phyloP scores from a whole-genome alignment of 2,797 vertebrate species.

The Argentina silus region DNA sequence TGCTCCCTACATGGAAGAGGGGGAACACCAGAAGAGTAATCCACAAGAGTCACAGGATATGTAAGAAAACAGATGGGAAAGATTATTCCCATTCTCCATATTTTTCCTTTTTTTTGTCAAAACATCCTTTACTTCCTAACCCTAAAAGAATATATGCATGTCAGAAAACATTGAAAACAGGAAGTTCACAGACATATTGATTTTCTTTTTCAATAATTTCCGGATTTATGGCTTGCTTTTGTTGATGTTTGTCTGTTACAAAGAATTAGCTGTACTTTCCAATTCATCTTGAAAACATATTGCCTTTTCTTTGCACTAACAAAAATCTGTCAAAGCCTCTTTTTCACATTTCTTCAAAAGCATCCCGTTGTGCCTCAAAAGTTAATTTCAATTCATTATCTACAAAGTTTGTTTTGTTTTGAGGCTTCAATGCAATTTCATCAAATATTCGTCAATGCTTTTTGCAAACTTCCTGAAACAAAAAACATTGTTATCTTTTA shows the following conservation, averaged over 20 bases:
- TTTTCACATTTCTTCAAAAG: constrained; percentile 14
- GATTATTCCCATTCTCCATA: neutral
- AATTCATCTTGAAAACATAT: constrained; percentile 4
- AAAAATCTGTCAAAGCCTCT: constrained; percentile 2
- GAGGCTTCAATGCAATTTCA: constrained; percentile 36
- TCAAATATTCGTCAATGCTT: constrained; percentile 28
- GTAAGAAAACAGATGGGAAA: constrained; percentile 2
- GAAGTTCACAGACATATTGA: neutral
- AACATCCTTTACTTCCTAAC: neutral
- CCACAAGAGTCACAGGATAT: neutral
- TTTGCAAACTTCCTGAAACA: constrained; percentile 24
- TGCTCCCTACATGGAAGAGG: neutral
- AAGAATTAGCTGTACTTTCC: neutral
- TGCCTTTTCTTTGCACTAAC: constrained; percentile 1
- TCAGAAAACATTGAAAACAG: neutral
- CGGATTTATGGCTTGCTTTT: neutral
- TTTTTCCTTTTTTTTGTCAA: neutral
- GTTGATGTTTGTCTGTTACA: neutral
- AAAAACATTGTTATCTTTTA: constrained; percentile 35
- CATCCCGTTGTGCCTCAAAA: constrained; percentile 10
- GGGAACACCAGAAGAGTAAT: neutral
- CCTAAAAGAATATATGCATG: neutral
- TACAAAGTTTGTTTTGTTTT: constrained; percentile 23
- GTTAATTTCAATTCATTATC: constrained; percentile 47
- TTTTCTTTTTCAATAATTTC: neutral